phyloP scores from a whole-genome alignment of 2,888 invertebrate species.

The Agrochola litura region DNA sequence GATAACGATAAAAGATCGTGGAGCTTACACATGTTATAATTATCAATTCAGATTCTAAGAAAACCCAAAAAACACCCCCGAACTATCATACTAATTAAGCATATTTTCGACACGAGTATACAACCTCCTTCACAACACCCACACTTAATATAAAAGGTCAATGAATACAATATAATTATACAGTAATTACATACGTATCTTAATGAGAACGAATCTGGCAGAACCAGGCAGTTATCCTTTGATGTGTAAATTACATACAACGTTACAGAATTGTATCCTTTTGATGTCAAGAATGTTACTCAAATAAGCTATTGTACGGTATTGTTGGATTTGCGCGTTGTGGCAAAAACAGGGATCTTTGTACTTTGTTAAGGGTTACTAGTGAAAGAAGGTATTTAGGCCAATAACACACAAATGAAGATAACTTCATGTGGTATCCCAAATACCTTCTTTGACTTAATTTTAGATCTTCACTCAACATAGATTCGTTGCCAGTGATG shows the following conservation, averaged over 20 bases:
- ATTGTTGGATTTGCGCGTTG: slow-evolving; percentile 23
- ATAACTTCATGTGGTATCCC: background rate
- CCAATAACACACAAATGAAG: background rate
- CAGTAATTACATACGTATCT: slow-evolving; percentile 29
- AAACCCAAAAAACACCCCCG: background rate
- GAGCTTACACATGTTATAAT: background rate
- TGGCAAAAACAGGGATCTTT: slow-evolving; percentile 8
- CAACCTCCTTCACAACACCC: background rate
- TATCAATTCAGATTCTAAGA: background rate
- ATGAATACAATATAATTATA: slow-evolving; percentile 38
- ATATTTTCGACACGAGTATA: slow-evolving; percentile 4
- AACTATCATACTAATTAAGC: background rate
- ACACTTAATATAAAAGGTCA: slow-evolving; percentile 20
- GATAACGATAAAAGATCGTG: too few relatives aligned
- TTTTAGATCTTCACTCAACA: background rate
- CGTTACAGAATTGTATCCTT: slow-evolving; percentile 34
- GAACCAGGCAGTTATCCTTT: slow-evolving; percentile 31
- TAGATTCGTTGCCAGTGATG: too few relatives aligned
- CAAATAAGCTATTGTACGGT: slow-evolving; percentile 15
- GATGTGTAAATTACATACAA: slow-evolving; percentile 41
- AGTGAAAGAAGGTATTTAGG: background rate
- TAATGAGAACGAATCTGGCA: background rate
- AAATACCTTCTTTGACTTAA: background rate
- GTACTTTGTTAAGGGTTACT: slow-evolving; percentile 1
- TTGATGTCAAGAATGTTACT: slow-evolving; percentile 40